Evolutionary conservation across 2,888 invertebrate species (phyloP).

Genomic region (Gerris lacustris): DNA sequence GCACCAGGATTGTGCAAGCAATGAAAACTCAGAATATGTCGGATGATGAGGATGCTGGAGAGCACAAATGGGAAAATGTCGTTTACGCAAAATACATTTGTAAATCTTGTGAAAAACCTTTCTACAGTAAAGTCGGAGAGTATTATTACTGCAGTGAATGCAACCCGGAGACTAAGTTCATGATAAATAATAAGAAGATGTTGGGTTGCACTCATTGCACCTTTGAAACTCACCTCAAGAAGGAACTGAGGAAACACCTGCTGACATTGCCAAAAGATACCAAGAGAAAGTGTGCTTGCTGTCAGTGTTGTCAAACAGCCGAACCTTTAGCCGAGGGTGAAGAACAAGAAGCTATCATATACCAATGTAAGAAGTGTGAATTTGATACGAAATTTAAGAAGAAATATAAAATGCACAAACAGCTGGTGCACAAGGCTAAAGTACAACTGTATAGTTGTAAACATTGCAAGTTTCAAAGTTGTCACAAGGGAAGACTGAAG

Average conservation of each 20-base stretch:
- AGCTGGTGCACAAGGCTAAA: neutral
- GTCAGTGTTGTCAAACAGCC: neutral
- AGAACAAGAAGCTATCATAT: neutral
- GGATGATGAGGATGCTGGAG: neutral
- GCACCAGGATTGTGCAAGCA: neutral
- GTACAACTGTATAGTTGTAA: neutral
- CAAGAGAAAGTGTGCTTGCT: neutral
- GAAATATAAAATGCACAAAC: neutral
- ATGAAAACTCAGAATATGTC: neutral
- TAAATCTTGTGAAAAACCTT: neutral
- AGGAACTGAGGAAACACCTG: neutral
- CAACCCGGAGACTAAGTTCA: neutral
- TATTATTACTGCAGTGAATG: neutral
- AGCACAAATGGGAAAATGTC: neutral
- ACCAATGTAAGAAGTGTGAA: neutral
- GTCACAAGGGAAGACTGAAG: neutral
- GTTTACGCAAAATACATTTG: conserved; percentile 2
- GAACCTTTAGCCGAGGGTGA: neutral
- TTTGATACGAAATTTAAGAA: neutral
- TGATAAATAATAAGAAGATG: neutral
- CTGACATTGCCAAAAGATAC: neutral
- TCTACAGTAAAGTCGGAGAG: conserved; percentile 2
- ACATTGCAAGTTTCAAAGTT: neutral
- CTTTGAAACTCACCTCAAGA: neutral
- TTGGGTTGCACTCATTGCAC: neutral